These are phyloP conservation scores for Pseudomugil tenellus DNA, from an alignment of 2,797 vertebrate species.

Conservation along the genomic window DNA sequence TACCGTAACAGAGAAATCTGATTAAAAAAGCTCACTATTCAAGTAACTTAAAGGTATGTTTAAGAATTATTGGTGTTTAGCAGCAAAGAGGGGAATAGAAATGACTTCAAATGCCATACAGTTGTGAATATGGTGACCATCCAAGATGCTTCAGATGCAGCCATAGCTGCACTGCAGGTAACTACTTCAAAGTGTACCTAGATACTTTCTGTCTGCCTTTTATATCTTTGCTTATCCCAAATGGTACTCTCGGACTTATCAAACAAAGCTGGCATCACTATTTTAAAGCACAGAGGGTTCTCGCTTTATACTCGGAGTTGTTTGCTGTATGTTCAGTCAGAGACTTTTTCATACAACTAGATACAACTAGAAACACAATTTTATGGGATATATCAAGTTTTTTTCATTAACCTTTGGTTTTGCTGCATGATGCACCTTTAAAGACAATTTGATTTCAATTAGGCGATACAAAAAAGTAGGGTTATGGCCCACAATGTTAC, in stretches of 20 bases:
- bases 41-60: too few species aligned
- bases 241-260: neutral
- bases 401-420: neutral
- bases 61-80: neutral
- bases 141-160: too few species aligned
- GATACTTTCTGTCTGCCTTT: neutral
- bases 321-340: too few species aligned
- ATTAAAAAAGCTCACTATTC: too few species aligned
- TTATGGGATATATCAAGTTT: neutral
- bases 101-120: too few species aligned
- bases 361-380: neutral
- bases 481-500: neutral
- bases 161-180: neutral
- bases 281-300: too few species aligned
- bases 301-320: too few species aligned
- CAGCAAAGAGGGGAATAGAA: too few species aligned
- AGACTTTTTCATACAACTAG: too few species aligned
- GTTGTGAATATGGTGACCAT: neutral
- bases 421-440: neutral
- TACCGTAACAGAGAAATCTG: too few species aligned
- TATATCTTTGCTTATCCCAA: neutral
- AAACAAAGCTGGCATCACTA: neutral
- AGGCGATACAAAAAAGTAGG: neutral
- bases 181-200: neutral
- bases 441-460: neutral